These are phyloP conservation scores for Ormyrus labotus DNA, from an alignment of 2,888 invertebrate species.

Conservation along the genomic window DNA sequence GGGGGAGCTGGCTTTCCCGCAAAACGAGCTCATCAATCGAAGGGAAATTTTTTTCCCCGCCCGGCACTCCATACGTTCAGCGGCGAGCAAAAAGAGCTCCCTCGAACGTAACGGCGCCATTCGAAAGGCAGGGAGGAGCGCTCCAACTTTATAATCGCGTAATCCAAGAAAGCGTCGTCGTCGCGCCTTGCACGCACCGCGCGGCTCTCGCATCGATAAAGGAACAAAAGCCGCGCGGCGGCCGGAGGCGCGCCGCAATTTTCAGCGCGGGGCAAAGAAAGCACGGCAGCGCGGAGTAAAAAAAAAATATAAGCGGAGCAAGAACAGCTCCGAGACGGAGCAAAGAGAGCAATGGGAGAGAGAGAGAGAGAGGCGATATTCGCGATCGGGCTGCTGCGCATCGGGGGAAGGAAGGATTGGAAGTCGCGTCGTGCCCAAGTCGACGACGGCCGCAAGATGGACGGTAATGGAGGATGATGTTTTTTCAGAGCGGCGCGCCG, in stretches of 20 bases:
- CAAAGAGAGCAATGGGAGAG: neutral
- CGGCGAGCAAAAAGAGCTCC: conserved; percentile 25
- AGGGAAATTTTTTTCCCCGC: conserved; percentile 15
- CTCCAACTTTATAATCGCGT: no score
- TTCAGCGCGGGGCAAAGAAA: neutral
- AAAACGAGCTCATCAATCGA: conserved; percentile 40
- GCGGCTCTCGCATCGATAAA: conserved; percentile 17
- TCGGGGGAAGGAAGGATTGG: conserved; percentile 28
- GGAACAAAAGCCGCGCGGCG: conserved; percentile 26
- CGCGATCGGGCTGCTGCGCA: neutral
- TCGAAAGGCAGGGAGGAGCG: conserved; percentile 11
- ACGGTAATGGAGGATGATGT: conserved; percentile 58
- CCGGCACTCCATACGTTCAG: conserved; percentile 1
- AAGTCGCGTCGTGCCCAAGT: conserved; percentile 21
- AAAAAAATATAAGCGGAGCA: neutral
- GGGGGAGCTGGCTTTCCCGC: neutral
- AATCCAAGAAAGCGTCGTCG: conserved; percentile 10
- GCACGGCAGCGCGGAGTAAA: neutral
- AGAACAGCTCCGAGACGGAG: neutral
- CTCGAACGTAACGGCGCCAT: conserved; percentile 41
- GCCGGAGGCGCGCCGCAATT: conserved; percentile 1
- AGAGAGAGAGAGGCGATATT: conserved; percentile 10
- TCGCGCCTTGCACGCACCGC: neutral
- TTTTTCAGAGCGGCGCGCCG: conserved; percentile 56
- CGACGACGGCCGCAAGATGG: conserved; percentile 50